phyloP scores from a whole-genome alignment of 2,888 invertebrate genomes.

The Microctonus aethiopoides region DNA sequence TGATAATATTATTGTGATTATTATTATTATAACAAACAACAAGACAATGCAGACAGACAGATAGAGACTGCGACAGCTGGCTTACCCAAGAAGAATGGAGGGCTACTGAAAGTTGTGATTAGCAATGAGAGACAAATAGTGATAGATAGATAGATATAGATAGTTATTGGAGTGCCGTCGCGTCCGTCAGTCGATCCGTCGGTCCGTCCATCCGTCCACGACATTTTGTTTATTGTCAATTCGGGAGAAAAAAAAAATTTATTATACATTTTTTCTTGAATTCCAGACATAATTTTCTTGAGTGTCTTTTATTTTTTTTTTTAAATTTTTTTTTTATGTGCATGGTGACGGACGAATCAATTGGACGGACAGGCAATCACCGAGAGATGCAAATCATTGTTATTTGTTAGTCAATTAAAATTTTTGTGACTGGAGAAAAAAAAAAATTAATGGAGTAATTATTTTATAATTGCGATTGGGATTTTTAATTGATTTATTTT shows the following conservation, averaged over 20 bases:
- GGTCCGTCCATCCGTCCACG: slow-evolving; percentile 52
- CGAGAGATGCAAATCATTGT: not conserved
- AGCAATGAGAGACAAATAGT: slow-evolving; percentile 38
- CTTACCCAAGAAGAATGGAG: slow-evolving; percentile 54
- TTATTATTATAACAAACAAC: slow-evolving; percentile 38
- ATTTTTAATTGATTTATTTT: too few species aligned
- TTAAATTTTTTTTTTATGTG: slow-evolving; percentile 16
- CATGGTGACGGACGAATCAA: slow-evolving; percentile 51
- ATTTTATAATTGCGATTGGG: too few species aligned
- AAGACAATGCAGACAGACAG: slow-evolving; percentile 43
- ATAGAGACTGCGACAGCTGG: slow-evolving; percentile 58
- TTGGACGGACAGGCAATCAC: slow-evolving; percentile 54
- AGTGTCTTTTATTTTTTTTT: slow-evolving; percentile 20
- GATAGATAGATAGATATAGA: slow-evolving; percentile 44
- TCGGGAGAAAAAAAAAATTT: slow-evolving; percentile 31
- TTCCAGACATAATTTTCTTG: slow-evolving; percentile 26
- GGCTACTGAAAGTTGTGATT: slow-evolving; percentile 19
- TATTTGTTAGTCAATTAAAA: too few species aligned
- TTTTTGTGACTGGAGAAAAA: too few species aligned
- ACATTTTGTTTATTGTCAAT: slow-evolving; percentile 34
- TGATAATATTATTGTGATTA: too few species aligned
- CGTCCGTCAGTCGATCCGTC: slow-evolving; percentile 58
- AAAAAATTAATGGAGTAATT: too few species aligned
- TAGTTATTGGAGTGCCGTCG: slow-evolving; percentile 21
- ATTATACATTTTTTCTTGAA: slow-evolving; percentile 13